Conservation (phyloP, 1,140 invertebrate species). For the Ditylenchus dipsaci region DNA sequence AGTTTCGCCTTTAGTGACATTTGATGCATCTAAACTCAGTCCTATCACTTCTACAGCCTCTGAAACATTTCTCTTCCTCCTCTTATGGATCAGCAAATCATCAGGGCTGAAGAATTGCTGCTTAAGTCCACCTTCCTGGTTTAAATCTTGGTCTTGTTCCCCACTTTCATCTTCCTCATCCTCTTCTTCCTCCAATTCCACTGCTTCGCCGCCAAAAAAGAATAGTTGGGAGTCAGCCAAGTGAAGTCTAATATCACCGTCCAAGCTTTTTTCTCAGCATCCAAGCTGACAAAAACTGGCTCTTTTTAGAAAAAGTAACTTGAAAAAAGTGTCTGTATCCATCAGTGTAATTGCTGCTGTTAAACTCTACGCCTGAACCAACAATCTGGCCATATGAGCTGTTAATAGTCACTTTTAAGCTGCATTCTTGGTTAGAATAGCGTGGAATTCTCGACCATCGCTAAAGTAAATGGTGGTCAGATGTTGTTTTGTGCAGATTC, state of each 20-base stretch:
- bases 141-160: not conserved
- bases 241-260: conserved; percentile 10
- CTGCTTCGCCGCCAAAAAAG: conserved; percentile 35
- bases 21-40: not conserved
- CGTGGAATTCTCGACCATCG: conserved; percentile 17
- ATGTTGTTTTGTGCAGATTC: conserved; percentile 16
- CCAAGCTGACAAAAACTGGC: conserved; percentile 19
- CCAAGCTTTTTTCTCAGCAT: conserved; percentile 33
- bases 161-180: not conserved
- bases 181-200: not conserved
- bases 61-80: not conserved
- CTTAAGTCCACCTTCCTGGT: not conserved
- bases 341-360: conserved; percentile 36
- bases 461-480: conserved; percentile 27
- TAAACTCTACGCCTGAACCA: not conserved
- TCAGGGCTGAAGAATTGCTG: not conserved
- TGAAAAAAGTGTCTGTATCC: conserved; percentile 43
- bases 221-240: conserved; percentile 36
- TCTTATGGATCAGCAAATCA: not conserved
- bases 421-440: conserved; percentile 25
- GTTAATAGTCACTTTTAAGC: conserved; percentile 10
- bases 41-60: not conserved
- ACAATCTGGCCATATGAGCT: not conserved
- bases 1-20: not conserved
- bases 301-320: conserved; percentile 6